phyloP scores from a whole-genome alignment of 2,888 invertebrate species.

The Lasioglossum lativentre region DNA sequence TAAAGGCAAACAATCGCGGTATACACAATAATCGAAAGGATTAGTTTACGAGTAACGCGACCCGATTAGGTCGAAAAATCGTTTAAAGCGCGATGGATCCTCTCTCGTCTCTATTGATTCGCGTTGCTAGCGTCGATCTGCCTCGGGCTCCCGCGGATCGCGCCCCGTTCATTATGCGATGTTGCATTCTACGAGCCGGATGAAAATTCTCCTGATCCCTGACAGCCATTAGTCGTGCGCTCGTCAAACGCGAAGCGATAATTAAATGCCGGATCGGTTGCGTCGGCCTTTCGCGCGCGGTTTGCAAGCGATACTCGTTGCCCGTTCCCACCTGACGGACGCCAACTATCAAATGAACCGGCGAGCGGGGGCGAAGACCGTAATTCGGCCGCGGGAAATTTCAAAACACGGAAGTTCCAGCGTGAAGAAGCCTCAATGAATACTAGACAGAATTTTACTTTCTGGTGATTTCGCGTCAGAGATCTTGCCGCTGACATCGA shows the following conservation, averaged over 20 bases:
- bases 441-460: neutral
- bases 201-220: constrained; percentile 15
- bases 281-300: neutral
- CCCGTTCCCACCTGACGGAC: neutral
- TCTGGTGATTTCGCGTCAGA: neutral
- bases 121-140: neutral
- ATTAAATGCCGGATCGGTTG: constrained; percentile 20
- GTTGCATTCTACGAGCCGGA: constrained; percentile 8
- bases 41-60: neutral
- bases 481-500: neutral
- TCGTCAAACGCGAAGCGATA: constrained; percentile 18
- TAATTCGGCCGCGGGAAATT: constrained; percentile 14
- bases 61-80: neutral
- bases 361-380: constrained; percentile 25
- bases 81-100: constrained; percentile 1
- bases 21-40: neutral
- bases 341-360: constrained; percentile 21
- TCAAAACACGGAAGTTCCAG: constrained; percentile 43
- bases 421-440: neutral
- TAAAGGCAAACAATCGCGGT: neutral
- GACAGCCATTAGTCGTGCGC: constrained; percentile 28
- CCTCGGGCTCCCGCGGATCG: constrained; percentile 17
- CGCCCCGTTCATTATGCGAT: constrained; percentile 22
- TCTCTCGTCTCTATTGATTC: constrained; percentile 1
- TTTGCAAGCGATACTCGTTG: constrained; percentile 2